Conservation (phyloP, 1,140 invertebrate genomes). For the Pogonomyrmex californicus region DNA sequence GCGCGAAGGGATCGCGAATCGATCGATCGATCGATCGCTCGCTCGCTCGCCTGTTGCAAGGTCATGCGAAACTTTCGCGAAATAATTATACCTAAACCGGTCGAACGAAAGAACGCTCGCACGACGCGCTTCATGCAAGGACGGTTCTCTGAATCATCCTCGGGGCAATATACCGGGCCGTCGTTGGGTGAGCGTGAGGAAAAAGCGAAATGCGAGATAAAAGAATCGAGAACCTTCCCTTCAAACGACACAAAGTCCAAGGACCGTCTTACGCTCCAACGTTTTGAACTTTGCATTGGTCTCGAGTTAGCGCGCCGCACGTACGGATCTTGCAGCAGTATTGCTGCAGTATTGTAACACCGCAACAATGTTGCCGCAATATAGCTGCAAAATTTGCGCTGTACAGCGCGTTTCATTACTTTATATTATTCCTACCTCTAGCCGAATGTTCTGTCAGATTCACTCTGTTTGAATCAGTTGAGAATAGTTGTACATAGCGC, state of each 20-base stretch:
- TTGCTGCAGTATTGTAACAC: too few relatives aligned
- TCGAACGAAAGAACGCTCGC: constrained; percentile 47
- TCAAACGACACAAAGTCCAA: too few relatives aligned
- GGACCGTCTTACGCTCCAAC: too few relatives aligned
- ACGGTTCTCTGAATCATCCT: constrained; percentile 62
- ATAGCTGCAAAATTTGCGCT: too few relatives aligned
- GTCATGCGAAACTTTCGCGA: constrained; percentile 64
- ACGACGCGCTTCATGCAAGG: constrained; percentile 35
- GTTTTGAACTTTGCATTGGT: too few relatives aligned
- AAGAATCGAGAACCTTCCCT: not conserved
- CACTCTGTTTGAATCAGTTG: not conserved
- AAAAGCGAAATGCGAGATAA: constrained; percentile 5
- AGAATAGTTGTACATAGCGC: too few relatives aligned
- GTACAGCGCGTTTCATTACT: not conserved
- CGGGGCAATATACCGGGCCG: not conserved
- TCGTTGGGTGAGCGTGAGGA: not conserved
- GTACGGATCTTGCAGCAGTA: too few relatives aligned
- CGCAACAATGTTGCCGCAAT: too few relatives aligned
- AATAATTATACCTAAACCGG: constrained; percentile 67
- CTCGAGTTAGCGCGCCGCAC: too few relatives aligned
- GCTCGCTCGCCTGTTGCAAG: not conserved
- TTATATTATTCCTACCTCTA: not conserved
- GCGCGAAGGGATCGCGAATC: constrained; percentile 36
- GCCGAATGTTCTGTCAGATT: not conserved
- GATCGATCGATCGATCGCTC: constrained; percentile 23